Evolutionary conservation across 2,113 vertebrate species (phyloP), one percentile per base, ranked within the genome.

Genomic region (Cairina moschata): DNA sequence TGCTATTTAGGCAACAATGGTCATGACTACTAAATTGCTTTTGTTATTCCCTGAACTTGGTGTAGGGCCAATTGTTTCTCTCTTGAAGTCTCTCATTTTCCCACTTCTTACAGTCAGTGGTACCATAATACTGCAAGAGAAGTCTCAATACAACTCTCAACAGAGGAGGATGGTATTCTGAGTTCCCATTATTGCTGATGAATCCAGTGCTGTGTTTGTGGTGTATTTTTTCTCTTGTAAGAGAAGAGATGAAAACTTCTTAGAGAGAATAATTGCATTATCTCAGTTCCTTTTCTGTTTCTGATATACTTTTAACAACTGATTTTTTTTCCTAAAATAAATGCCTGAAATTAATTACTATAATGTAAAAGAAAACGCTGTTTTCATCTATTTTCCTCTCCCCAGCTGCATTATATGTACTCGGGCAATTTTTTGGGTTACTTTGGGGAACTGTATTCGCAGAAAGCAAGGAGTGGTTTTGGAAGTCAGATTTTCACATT

Each of bases 11-110:
- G 36, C 78, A 87, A 50, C 44, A 1, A 0, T 88, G 88, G 31
- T 59, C 40, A 17, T 62, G 81, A 83, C n/a, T 94, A 31, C 48
- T 88, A 78, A 96, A 78, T 28, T 79, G 65, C 36, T 94, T 75
- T 32, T 63, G 5, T 76, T 88, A 14, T 84, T 90, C 59, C 52
- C 68, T 88, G 81, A 81, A 88, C 23, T 76, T 68, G 50, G 18
- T 89, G 16, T n/a, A 78, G 14, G 23, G 16, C 31, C 76, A 58
- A 68, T 80, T 87, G 71, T 93, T 93, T 82, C 50, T 88, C 54
- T 93, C 44, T 55, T 36, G 15, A 76, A 85, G 63, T 84, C 54
- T 55, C 54, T 82, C 12, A 16, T 84, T 89, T 87, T 80, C 44
- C 55, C 46, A 68, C 59, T 83, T 77, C 50, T 77, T 65, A 6